Evolutionary conservation across 2,888 invertebrate genomes (phyloP), one percentile per base, ranked within the genome.

Genomic region (Perithous albicinctus): DNA sequence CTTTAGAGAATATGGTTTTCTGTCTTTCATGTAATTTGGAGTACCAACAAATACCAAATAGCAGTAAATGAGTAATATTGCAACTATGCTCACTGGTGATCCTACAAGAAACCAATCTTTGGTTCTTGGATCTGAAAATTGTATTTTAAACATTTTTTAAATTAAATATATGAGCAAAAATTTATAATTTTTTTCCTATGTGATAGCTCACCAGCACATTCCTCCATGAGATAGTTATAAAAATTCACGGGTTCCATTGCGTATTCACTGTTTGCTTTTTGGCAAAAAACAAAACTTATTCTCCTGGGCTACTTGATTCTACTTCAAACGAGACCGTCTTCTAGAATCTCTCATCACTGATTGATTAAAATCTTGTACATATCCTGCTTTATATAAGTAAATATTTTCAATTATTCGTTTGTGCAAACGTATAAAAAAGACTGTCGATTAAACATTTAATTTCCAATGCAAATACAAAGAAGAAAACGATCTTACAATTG

Each of bases 21-120:
- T 94, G 86, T 95, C 92, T 88, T 94, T 94, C 98, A 98, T 98
- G 86, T 94, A 94, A 8, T 89, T 89, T 0, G 96, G 96, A 8
- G 96, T 94, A 23, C 94, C 90, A 41, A 94, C 92, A 80, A 95
- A 93, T 78, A 96, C 94, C 84, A 95, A 93, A 43, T 93, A 90
- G 79, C 96, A 86, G 89, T 96, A 96, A 20, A 93, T 88, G 1
- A 93, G 67, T 29, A 95, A 88, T 75, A 95, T 94, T 63, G 92
- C 41, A 0, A 93, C 83, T 8, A 95, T 83, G 0, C 95, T 94
- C 89, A 94, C 92, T 2, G 96, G 95, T 59, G 95, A 94, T 10
- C 93, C 92, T 95, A 96, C 95, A 82, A 96, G 88, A 23, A 93
- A 92, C 95, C 95, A 96, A 85, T 94, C 94, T 74, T 94, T 94